Conservation (phyloP, 1,140 invertebrate genomes). For the Saccostrea cuccullata region DNA sequence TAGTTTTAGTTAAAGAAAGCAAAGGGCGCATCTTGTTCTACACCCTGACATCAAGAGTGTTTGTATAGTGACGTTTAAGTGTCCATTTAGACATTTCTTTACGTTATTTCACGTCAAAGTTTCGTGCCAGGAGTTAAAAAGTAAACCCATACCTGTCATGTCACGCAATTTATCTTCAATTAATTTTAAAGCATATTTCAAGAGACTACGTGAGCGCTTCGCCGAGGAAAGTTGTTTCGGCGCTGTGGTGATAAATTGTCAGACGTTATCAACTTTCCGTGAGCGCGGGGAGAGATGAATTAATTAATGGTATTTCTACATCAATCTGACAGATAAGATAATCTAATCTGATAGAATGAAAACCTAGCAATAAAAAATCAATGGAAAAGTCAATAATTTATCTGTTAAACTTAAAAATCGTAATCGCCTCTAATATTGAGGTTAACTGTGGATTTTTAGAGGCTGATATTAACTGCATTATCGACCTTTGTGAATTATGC, state of each 20-base stretch:
- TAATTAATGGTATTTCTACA: slow-evolving; percentile 26
- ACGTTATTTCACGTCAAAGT: slow-evolving; percentile 14
- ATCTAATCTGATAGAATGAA: slow-evolving; percentile 26
- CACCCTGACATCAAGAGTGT: neutral
- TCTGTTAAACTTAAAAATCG: neutral
- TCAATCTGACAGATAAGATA: slow-evolving; percentile 22
- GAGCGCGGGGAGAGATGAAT: slow-evolving; percentile 25
- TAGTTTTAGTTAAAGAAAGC: neutral
- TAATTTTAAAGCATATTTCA: slow-evolving; percentile 32
- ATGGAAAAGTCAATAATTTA: slow-evolving; percentile 16
- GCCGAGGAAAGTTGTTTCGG: slow-evolving; percentile 20
- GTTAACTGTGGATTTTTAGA: neutral
- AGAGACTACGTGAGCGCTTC: neutral
- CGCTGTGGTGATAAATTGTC: slow-evolving; percentile 12
- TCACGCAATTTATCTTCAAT: slow-evolving; percentile 31
- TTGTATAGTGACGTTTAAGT: slow-evolving; percentile 1
- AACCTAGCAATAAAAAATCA: slow-evolving; percentile 6
- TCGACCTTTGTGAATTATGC: slow-evolving; percentile 15
- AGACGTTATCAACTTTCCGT: neutral
- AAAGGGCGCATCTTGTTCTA: neutral
- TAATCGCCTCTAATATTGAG: slow-evolving; percentile 5
- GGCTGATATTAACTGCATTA: neutral
- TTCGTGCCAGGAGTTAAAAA: slow-evolving; percentile 1
- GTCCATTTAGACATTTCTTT: neutral
- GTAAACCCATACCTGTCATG: neutral